A percentile compares a stretch with the other conserved stretches of the same genome.
Conservation (phyloP, 2,888 invertebrate species). For the Dasypolia templi region DNA sequence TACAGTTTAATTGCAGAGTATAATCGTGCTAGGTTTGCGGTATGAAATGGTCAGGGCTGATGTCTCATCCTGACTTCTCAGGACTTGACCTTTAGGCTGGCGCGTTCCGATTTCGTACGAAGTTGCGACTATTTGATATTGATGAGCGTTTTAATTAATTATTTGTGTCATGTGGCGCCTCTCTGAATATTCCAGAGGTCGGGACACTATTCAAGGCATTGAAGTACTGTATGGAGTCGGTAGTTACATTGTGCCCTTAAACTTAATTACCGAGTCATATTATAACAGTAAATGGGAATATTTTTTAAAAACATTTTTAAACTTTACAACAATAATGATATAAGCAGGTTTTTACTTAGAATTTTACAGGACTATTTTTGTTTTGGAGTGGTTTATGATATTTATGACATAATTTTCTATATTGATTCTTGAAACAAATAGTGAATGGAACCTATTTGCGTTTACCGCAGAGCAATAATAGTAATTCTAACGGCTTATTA, state of each 20-base stretch:
- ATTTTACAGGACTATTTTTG: constrained; percentile 84
- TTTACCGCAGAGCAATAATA: constrained; percentile 73
- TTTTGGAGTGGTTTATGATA: constrained; percentile 87
- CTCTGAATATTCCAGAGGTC: constrained; percentile 27
- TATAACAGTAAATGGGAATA: constrained; percentile 87
- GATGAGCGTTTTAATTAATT: constrained; percentile 36
- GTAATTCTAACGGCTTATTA: constrained; percentile 43
- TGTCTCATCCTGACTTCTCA: constrained; percentile 16
- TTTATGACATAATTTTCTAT: constrained; percentile 86
- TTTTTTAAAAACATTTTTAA: constrained; percentile 88
- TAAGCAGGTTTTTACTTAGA: constrained; percentile 88
- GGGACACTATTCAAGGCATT: constrained; percentile 3
- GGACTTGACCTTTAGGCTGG: constrained; percentile 66
- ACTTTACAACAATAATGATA: constrained; percentile 83
- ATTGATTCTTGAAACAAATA: constrained; percentile 76
- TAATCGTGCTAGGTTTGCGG: constrained; percentile 28
- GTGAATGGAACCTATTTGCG: constrained; percentile 65
- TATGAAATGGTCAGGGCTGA: constrained; percentile 32
- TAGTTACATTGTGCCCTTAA: constrained; percentile 62
- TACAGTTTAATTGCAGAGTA: constrained; percentile 41
- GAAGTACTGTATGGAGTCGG: constrained; percentile 50
- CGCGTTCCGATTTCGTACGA: constrained; percentile 41
- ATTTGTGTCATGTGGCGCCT: constrained; percentile 20
- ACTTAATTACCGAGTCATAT: constrained; percentile 82
- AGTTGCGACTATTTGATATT: constrained; percentile 46